Percentiles rank a stretch among this genome's conserved stretches.
phyloP scores from a whole-genome alignment of 1,140 invertebrate species.

The Lutraria rhynchaena region DNA sequence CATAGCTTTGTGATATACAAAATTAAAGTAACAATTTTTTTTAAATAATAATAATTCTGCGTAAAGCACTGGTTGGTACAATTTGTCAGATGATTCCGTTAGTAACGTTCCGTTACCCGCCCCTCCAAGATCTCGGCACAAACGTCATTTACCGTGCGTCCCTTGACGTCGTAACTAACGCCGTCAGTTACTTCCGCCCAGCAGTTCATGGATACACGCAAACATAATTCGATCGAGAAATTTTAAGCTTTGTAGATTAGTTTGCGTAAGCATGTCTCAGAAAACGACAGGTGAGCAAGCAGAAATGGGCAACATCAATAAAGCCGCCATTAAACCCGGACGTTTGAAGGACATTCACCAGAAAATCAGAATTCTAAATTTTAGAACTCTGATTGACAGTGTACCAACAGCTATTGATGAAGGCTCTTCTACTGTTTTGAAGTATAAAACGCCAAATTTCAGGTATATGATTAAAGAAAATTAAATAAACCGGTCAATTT shows the following conservation, averaged over 20 bases:
- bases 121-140: too few relatives aligned
- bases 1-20: too few relatives aligned
- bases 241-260: neutral
- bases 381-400: constrained; percentile 77
- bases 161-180: constrained; percentile 20
- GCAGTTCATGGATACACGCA: neutral
- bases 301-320: constrained; percentile 63
- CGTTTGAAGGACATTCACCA: constrained; percentile 63
- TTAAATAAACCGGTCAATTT: too few relatives aligned
- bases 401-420: constrained; percentile 78
- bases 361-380: constrained; percentile 72
- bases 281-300: constrained; percentile 14
- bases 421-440: constrained; percentile 76
- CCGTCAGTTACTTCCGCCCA: constrained; percentile 29
- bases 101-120: too few relatives aligned
- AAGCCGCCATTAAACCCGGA: constrained; percentile 60
- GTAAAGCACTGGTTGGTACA: too few relatives aligned
- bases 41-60: too few relatives aligned
- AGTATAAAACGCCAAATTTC: constrained; percentile 80
- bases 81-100: too few relatives aligned
- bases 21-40: too few relatives aligned
- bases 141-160: constrained; percentile 8
- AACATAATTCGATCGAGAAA: neutral
- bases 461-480: constrained; percentile 69
- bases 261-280: constrained; percentile 23